Conservation (phyloP, 2,888 invertebrate genomes). For the Sarcophaga rosellei region DNA sequence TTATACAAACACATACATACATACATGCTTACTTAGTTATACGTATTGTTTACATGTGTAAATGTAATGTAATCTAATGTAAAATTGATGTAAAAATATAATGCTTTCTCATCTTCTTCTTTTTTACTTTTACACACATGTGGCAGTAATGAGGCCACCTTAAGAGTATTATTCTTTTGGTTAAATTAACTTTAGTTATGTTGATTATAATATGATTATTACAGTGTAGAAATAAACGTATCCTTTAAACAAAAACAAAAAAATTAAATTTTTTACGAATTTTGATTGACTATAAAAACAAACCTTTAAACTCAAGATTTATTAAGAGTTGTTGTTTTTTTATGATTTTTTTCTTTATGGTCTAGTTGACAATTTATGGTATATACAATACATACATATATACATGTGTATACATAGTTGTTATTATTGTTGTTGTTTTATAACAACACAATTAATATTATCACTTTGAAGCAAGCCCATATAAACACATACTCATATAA, state of each 20-base stretch:
- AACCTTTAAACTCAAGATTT: slow-evolving; percentile 20
- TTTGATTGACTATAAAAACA: slow-evolving; percentile 14
- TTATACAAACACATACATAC: background rate
- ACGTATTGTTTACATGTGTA: background rate
- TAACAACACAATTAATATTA: slow-evolving; percentile 52
- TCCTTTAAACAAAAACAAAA: too few relatives aligned
- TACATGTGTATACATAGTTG: background rate
- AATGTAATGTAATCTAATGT: slow-evolving; percentile 22
- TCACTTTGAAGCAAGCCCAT: slow-evolving; percentile 12
- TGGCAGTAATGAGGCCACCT: too few relatives aligned
- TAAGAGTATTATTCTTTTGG: too few relatives aligned
- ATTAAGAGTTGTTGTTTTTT: slow-evolving; percentile 12
- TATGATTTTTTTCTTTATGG: slow-evolving; percentile 39
- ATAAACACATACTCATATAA: slow-evolving; percentile 28
- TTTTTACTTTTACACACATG: background rate
- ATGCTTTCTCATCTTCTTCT: background rate
- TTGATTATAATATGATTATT: too few relatives aligned
- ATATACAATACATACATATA: too few relatives aligned
- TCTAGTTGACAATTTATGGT: slow-evolving; percentile 56
- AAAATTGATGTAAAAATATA: slow-evolving; percentile 28
- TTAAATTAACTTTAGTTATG: too few relatives aligned
- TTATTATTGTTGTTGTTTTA: slow-evolving; percentile 34
- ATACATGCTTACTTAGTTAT: background rate
- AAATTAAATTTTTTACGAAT: background rate
- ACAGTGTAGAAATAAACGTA: too few relatives aligned